Base-by-base conservation (phyloP, 2,888 invertebrate species). In the Parelbella ahira region DNA sequence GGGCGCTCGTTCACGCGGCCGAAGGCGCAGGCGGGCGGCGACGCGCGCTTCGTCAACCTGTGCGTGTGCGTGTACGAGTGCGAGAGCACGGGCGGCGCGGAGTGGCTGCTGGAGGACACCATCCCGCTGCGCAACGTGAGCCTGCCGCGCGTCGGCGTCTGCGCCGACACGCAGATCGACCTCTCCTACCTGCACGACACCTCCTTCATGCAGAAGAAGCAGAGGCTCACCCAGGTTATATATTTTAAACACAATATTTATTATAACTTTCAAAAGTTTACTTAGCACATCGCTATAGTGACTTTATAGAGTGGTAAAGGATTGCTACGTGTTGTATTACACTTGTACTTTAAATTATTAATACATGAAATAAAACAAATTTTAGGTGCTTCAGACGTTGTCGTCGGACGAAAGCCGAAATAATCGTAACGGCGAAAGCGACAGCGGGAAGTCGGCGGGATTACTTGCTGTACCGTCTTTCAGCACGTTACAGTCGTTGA, bases 31-130 rank as follows among this genome's bases (percentile, higher is more conserved):
- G n/a, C n/a, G n/a, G n/a, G n/a, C n/a, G n/a, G n/a, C n/a, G 88
- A 88, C 65, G 94, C 94, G 0, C 90, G 96, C 39, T 97, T 94
- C 71, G 95, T 97, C 11, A 96, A 97, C 72, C 88, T 97, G 0
- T 94, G 95, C 77, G 97, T 99, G 3, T 97, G 97, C 27, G 98
- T 99, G 51, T 99, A 98, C 82, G 99, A 99, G 75, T 99, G 99
- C 73, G 99, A 99, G 83, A 98, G 98, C 52, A 98, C 98, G 3
- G 99, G 86, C 30, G 98, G 96, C 44, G 93, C 94, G 21, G 94
- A 94, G 63, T 99, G 98, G 98, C 90, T 97, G 27, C 83, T 97
- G 5, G 98, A 99, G 71, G 98, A 99, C 60, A 97, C 96, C 0
- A 97, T 99, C 54, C 96, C 97, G 54, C 78, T 99, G 58, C 93